Evolutionary conservation across 2,797 vertebrate species (phyloP), one percentile per base, ranked within the genome.

Genomic region (Aulostomus chinensis): DNA sequence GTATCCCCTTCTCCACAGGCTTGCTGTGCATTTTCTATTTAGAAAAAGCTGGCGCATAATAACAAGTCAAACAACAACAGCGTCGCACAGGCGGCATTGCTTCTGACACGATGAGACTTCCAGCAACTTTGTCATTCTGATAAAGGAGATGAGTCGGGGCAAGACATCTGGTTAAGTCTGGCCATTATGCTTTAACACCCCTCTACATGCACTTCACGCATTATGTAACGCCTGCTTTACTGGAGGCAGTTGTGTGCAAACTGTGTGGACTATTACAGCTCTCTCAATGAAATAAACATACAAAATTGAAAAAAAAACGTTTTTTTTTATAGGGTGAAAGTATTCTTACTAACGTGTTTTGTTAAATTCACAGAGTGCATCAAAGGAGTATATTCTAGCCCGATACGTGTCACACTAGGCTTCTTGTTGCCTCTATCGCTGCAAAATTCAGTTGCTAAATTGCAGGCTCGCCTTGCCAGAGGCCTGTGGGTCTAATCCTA

Each of bases 1-100:
- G 52, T 52, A 64, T 65, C 59, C 30, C 58, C 68, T 34, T 45
- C 49, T 66, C 21, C 25, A 14, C 37, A 2, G 31, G 68, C 63
- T 29, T 40, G 55, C 69, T 72, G 65, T 40, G 60, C 29, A 16
- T 37, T 32, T 69, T 79, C 47, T 63, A 33, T 73, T 70, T 50
- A 31, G 58, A 75, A 73, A 1, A 45, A 62, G 37, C 56, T 52
- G 46, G 59, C 7, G 2, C 39, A 38, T 47, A 70, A 80, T 68
- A 76, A 77, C 55, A 68, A 82, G 73, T 58, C 56, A 55, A 58
- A 68, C 52, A 45, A 57, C 55, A 74, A 55, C 38, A 31, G 39
- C 65, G 46, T 64, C 47, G 51, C 63, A 37, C 16, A 41, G 56
- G 41, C 6, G 10, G 30, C 20, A 4, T 37, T 21, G 39, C 31